Evolutionary conservation across 2,797 vertebrate genomes (phyloP), one percentile per base, ranked within the genome.

Genomic region (Mus caroli): DNA sequence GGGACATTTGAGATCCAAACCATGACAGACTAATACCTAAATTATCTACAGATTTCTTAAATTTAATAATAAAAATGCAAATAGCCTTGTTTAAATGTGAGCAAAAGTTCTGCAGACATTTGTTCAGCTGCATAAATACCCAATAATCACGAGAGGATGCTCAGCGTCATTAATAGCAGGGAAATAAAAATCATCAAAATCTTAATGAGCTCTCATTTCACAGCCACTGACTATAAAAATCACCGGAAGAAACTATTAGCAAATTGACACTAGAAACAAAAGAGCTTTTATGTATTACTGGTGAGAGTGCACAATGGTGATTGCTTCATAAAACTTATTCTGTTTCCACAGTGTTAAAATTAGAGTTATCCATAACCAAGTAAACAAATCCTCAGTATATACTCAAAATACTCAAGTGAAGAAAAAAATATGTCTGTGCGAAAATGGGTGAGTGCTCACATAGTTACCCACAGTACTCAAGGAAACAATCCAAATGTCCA

Each of bases 11-110:
- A 37, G 64, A 86, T 37, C 31, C 46, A 86, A 67, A 69, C 31
- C 64, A 86, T 52, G 84, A 15, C 64, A 86, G 84, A 69, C 46
- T 86, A 71, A 54, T 71, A 71, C 34, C 20, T 26, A 88, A 40
- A 86, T 69, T 75, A 58, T 75, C 67, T 40, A 7, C 52, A 58
- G 52, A 75, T 75, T 73, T 88, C n/a, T 75, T 56, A 75, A 75
- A 75, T 43, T 75, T 75, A 43, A 88, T 88, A 88, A 58, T 58
- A 88, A 88, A 73, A 75, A 78, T 67, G 82, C 76, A 89, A 77
- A 62, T 46, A 86, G 56, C 46, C 12, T 37, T n/a, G 50, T 84
- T 93, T 80, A 79, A 89, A 85, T 85, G 64, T 60, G 64, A 3
- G 1, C 28, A 28, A 89, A 92, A 19, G n/a, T 71, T 77, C 46